phyloP scores from a whole-genome alignment of 2,888 invertebrate species.

The Nephrotoma flavescens region DNA sequence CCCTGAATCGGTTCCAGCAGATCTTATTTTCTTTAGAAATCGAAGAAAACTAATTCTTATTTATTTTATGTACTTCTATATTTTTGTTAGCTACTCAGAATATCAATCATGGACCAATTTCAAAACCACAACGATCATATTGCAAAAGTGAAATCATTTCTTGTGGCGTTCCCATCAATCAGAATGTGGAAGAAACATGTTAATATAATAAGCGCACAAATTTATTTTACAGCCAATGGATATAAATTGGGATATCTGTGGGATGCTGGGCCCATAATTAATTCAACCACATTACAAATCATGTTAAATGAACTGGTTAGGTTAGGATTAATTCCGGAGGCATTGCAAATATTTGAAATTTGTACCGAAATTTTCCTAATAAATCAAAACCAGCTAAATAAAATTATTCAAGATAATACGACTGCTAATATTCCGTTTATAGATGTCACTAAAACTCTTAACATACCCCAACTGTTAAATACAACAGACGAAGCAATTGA shows the following conservation, averaged over 20 bases:
- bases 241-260: not conserved
- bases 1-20: no score
- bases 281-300: not conserved
- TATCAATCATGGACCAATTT: not conserved
- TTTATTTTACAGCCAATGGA: not conserved
- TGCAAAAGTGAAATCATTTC: not conserved
- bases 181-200: not conserved
- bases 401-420: not conserved
- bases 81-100: not conserved
- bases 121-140: not conserved
- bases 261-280: not conserved
- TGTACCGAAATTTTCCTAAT: not conserved
- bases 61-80: not conserved
- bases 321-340: not conserved
- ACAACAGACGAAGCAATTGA: not conserved
- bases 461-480: not conserved
- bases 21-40: no score
- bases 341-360: not conserved
- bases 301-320: not conserved
- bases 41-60: no score
- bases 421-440: not conserved
- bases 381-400: not conserved
- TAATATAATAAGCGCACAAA: not conserved
- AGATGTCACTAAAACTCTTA: not conserved
- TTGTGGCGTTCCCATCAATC: not conserved